Base-by-base conservation (phyloP, 1,140 invertebrate genomes). In the Ooceraea biroi region DNA sequence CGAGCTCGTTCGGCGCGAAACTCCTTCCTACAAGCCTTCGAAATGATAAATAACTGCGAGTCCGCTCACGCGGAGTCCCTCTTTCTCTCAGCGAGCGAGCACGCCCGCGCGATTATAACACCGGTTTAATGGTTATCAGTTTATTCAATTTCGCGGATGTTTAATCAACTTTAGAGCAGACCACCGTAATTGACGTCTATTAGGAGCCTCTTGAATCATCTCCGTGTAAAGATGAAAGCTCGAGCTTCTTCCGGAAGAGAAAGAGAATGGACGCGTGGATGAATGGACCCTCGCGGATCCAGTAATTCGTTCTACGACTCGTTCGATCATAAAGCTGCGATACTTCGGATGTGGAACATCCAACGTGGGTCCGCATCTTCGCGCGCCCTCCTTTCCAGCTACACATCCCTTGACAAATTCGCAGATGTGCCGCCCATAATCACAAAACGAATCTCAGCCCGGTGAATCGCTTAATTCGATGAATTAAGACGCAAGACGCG, bases 21-120 rank as follows among this genome's bases (percentile, higher is more conserved):
- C 76, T 71, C 76, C 76, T 55, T 57, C 63, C 68, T 52, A 36
- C 58, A 44, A 80, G 50, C 76, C 65, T n/a, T 80, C 65, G 50
- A 55, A 68, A 71, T 80, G 76, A 80, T 80, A 80, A 80, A 80
- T 80, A 80, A 80, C 76, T 44, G 36, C 36, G 65, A 46, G 52
- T 80, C 69, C 76, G 48, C 50, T 50, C 76, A 22, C 17, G 5
- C 63, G 14, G 44, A 69, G 50, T 36, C 63, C 12, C 36, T 36
- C 36, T 36, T 36, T 36, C 36, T 36, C 27, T 19, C 50, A 36
- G n/a, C n/a, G n/a, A 36, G 36, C 36, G 36, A 36, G 50, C 69
- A 19, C 52, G 50, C 48, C 17, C 22, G 30, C 63, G 30, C 48
- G 76, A 78, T 78, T 78, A 78, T 17, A 27, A 19, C 65, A 36